A percentile compares a stretch with the other conserved stretches of the same genome.
Evolutionary conservation across 2,797 vertebrate genomes (phyloP).

Genomic region (Sebastes kiyomatsui): DNA sequence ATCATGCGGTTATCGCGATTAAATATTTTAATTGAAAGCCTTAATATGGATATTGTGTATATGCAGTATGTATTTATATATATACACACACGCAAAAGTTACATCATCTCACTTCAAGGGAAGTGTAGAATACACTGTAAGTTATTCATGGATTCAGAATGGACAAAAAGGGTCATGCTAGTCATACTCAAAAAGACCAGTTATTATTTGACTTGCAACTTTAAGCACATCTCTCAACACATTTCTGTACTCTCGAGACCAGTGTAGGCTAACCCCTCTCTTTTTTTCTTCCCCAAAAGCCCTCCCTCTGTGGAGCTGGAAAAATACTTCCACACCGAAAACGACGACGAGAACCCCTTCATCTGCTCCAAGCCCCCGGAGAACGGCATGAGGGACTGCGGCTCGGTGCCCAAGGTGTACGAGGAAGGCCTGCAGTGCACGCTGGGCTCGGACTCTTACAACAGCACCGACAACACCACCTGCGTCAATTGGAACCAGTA

Average conservation of each 20-base stretch:
- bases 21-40: too few relatives aligned
- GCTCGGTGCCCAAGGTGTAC: conserved; percentile 86
- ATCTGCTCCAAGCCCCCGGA: conserved; percentile 94
- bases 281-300: conserved; percentile 65
- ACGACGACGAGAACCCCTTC: conserved; percentile 96
- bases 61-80: too few relatives aligned
- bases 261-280: not conserved
- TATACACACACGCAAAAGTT: too few relatives aligned
- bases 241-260: not conserved
- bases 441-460: conserved; percentile 90
- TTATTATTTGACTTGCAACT: not conserved
- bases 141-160: too few relatives aligned
- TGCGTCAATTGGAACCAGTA: conserved; percentile 99
- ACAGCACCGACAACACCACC: conserved; percentile 94
- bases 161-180: not conserved
- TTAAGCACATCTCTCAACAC: not conserved
- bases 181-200: not conserved
- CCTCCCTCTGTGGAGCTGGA: conserved; percentile 86
- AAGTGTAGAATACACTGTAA: too few relatives aligned
- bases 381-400: conserved; percentile 94
- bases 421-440: conserved; percentile 90
- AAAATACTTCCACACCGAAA: conserved; percentile 94
- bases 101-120: too few relatives aligned
- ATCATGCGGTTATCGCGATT: too few relatives aligned
- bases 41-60: too few relatives aligned